Evolutionary conservation across 2,113 vertebrate species (phyloP), one percentile per base, ranked within the genome.

Genomic region (Jacana jacana): DNA sequence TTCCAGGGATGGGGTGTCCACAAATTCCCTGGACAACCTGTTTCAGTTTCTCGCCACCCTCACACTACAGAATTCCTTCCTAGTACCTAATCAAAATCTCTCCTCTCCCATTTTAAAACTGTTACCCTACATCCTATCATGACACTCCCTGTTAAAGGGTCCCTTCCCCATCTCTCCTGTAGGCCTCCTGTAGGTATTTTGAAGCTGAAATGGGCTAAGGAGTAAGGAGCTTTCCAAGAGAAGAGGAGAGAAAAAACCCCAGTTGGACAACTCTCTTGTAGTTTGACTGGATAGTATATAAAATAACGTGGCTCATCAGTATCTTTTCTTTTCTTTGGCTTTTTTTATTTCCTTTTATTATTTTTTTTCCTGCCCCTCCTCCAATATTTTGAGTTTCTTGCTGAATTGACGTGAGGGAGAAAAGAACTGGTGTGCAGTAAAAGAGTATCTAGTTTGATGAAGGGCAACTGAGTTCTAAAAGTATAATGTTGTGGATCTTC

Each of bases 201-300:
- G 40, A 81, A 82, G n/a, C n/a, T 44, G 4, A 58, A 82, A 70
- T n/a, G n/a, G n/a, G n/a, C n/a, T n/a, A n/a, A n/a, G n/a, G 39
- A 72, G n/a, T 61, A 9, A 33, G 9, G 18, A 57, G 17, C 30
- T 79, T 84, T 49, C 12, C 8, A 44, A 57, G 33, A 69, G 3
- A 64, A 40, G 17, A 54, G 3, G 1, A 1, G 9, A 22, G 5
- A 2, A 5, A 14, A 17, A 68, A 42, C 16, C 10, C 6, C 10
- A 65, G 7, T 13, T 66, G 31, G 66, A 73, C n/a, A 57, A 27
- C 31, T 65, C 5, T 19, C 20, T 42, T 64, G 5, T 24, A 31
- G 5, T 39, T 76, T 37, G 16, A 3, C 10, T 37, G 51, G 19
- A 11, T n/a, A 49, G 28, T 9, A 61, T 55, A 14, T n/a, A 55